Base-by-base conservation (phyloP, 2,888 invertebrate species). In the Erebia epiphron region DNA sequence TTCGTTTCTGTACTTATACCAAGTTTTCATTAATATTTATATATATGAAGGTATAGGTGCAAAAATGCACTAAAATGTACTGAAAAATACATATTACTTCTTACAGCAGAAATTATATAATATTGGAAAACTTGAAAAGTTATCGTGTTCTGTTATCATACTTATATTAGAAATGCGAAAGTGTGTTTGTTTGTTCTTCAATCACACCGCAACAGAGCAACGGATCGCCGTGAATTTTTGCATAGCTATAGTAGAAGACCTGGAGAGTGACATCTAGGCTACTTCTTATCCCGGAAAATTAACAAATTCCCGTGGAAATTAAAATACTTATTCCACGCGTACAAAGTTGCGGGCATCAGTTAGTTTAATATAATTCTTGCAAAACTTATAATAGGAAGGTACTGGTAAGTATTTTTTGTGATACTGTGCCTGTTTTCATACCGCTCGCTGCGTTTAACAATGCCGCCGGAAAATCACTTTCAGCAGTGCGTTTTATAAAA, bases 391-490 rank as follows among this genome's bases (percentile, higher is more conserved):
- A 14, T 18, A 46, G 4, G 11, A 46, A 13, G 46, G 46, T 0
- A 46, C 46, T 46, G 11, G 13, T 3, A 18, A 10, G 18, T 54
- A 54, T 10, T 18, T 54, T 52, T 54, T 54, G 2, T 13, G 1
- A 26, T 57, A 57, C 14, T 21, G 16, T 21, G 57, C 14, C 43
- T 10, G 52, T 57, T 63, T 70, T 60, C 18, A 49, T 41, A 26
- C 62, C 64, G 9, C 3, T 54, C 18, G 18, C 52, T 49, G 58
- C 67, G 70, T 62, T 35, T 56, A 74, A 64, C 56, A 54, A 67
- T 68, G 57, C 74, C 73, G 73, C 70, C 74, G 73, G 72, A 73
- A 73, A 69, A 70, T 54, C 35, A 70, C 74, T 74, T 74, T 73
- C 73, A 69, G 72, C 54, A 54, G 10, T 61, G 58, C 35, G 49